These are phyloP conservation scores for Anoplophora glabripennis DNA, from an alignment of 1,140 invertebrate genomes.

Conservation along the genomic window DNA sequence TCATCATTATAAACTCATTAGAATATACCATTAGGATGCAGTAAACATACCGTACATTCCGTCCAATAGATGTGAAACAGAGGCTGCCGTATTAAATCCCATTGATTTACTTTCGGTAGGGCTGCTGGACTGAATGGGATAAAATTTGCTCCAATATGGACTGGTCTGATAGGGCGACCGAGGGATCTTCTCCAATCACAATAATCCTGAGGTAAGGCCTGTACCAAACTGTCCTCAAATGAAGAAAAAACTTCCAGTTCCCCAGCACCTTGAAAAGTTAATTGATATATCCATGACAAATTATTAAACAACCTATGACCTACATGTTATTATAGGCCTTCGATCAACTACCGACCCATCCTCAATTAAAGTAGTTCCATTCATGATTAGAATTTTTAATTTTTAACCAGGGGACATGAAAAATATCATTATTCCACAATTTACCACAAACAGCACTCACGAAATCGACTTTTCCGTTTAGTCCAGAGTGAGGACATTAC, in stretches of 20 bases:
- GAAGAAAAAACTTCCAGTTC: conserved; percentile 81
- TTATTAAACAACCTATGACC: conserved; percentile 25
- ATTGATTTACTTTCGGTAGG: conserved; percentile 64
- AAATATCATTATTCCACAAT: conserved; percentile 21
- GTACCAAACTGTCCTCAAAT: conserved; percentile 71
- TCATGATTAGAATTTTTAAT: conserved; percentile 15
- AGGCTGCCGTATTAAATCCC: conserved; percentile 78
- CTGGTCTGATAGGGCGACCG: conserved; percentile 74
- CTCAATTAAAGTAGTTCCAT: conserved; percentile 21
- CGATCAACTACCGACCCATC: conserved; percentile 31
- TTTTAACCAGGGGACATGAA: conserved; percentile 25
- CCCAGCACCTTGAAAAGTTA: conserved; percentile 71
- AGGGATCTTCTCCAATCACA: conserved; percentile 88
- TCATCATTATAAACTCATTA: conserved; percentile 12
- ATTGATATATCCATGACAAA: conserved; percentile 15
- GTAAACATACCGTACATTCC: conserved; percentile 76
- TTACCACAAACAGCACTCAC: background rate
- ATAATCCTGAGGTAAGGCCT: conserved; percentile 78
- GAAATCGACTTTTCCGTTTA: background rate
- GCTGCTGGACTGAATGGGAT: conserved; percentile 73
- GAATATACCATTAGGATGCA: background rate
- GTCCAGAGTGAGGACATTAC: background rate
- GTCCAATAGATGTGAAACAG: conserved; percentile 95
- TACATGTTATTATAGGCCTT: conserved; percentile 44
- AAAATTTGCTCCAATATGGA: conserved; percentile 82